phyloP scores from a whole-genome alignment of 2,797 vertebrate species.

The Leuciscus waleckii region DNA sequence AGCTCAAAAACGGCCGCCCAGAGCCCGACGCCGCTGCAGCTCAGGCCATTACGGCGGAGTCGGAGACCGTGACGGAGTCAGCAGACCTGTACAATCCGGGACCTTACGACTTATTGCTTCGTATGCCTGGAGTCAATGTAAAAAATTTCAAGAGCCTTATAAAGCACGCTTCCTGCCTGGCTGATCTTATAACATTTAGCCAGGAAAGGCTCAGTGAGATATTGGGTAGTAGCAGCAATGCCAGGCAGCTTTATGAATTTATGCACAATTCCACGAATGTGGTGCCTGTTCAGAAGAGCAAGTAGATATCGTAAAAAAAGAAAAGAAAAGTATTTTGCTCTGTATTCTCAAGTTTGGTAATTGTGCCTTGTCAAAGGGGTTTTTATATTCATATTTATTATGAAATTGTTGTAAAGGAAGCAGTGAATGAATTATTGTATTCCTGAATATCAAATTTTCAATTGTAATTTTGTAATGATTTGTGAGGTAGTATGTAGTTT shows the following conservation, averaged over 20 bases:
- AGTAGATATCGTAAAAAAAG: slow-evolving; percentile 39
- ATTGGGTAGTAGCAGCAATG: slow-evolving; percentile 81
- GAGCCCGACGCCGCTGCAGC: slow-evolving; percentile 85
- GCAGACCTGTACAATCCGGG: slow-evolving; percentile 90
- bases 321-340: neutral
- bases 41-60: slow-evolving; percentile 87
- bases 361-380: slow-evolving; percentile 4
- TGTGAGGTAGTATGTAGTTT: neutral
- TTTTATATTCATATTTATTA: slow-evolving; percentile 20
- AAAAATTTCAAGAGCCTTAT: slow-evolving; percentile 88
- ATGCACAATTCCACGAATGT: slow-evolving; percentile 81
- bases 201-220: slow-evolving; percentile 82
- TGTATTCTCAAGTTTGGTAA: neutral
- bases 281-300: slow-evolving; percentile 67
- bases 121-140: slow-evolving; percentile 91
- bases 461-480: neutral
- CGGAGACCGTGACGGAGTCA: slow-evolving; percentile 84
- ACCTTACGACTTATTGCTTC: slow-evolving; percentile 92
- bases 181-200: slow-evolving; percentile 83
- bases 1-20: slow-evolving; percentile 84
- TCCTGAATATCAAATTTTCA: slow-evolving; percentile 17
- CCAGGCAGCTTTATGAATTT: slow-evolving; percentile 88
- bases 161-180: slow-evolving; percentile 82
- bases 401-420: slow-evolving; percentile 1
- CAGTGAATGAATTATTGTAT: slow-evolving; percentile 37